Conservation (phyloP, 1,140 invertebrate species). For the Tetraneura akinire region DNA sequence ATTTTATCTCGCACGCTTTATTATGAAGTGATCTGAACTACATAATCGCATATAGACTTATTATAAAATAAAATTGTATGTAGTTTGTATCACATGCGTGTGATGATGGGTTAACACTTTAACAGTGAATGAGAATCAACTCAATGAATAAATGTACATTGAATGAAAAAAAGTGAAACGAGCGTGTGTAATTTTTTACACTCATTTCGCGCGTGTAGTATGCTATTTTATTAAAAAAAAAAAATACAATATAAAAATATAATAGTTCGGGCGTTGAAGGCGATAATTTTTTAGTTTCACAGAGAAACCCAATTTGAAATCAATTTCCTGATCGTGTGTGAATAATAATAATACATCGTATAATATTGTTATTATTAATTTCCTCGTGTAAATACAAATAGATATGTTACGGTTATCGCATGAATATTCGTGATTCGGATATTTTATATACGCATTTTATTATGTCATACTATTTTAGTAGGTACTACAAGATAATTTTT, state of each 20-base stretch:
- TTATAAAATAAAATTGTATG: no score
- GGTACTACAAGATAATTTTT: no score
- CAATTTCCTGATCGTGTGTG: not conserved
- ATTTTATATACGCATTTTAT: not conserved
- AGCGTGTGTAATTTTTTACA: conserved; percentile 13
- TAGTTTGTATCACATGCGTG: no score
- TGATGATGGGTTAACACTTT: no score
- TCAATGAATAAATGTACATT: not conserved
- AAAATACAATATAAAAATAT: no score
- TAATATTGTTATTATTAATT: no score
- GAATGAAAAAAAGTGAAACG: conserved; percentile 19
- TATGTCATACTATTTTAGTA: not conserved
- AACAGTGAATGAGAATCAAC: not conserved
- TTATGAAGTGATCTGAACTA: no score
- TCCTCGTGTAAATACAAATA: no score
- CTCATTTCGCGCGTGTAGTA: not conserved
- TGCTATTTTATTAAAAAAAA: no score
- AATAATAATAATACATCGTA: conserved; percentile 2
- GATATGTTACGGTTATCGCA: not conserved
- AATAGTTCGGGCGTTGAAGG: no score
- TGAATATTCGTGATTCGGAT: not conserved
- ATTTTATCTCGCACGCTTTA: no score
- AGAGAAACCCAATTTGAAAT: conserved; percentile 1
- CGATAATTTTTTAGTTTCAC: not conserved
- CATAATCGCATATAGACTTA: no score